phyloP scores from a whole-genome alignment of 2,797 vertebrate genomes.

The Periophthalmus magnuspinnatus region DNA sequence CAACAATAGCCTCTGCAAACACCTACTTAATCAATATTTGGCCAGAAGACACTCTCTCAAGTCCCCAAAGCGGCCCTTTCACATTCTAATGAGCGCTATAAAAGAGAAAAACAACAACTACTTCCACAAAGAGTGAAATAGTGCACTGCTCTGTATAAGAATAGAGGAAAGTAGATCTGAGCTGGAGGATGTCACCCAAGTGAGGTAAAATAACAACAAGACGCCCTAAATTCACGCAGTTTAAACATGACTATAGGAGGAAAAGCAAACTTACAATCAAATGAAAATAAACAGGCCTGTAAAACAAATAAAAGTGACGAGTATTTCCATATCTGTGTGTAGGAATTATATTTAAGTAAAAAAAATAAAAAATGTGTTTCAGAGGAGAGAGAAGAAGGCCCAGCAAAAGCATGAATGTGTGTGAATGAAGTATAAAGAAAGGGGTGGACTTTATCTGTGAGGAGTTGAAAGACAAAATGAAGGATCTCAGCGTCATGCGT shows the following conservation, averaged over 20 bases:
- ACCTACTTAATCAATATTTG: constrained; percentile 99
- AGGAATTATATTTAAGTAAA: not conserved
- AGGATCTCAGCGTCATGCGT: constrained; percentile 54
- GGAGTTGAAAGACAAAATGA: constrained; percentile 85
- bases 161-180: constrained; percentile 46
- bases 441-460: constrained; percentile 83
- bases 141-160: constrained; percentile 60
- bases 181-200: constrained; percentile 45
- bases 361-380: not conserved
- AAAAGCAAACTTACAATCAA: not conserved
- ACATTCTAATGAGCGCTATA: constrained; percentile 96
- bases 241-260: not conserved
- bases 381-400: constrained; percentile 63
- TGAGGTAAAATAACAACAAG: constrained; percentile 34
- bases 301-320: not conserved
- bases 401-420: constrained; percentile 89
- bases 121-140: constrained; percentile 79
- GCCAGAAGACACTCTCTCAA: constrained; percentile 85
- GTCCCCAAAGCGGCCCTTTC: constrained; percentile 92
- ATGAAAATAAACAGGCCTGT: not conserved
- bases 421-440: constrained; percentile 85
- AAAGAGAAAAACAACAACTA: constrained; percentile 82
- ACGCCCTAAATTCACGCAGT: constrained; percentile 4
- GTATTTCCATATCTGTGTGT: not conserved
- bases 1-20: constrained; percentile 95